Percentiles rank a stretch among this genome's conserved stretches.
These are phyloP conservation scores for Cottoperca gobio DNA, from an alignment of 2,797 vertebrate genomes.

Conservation along the genomic window DNA sequence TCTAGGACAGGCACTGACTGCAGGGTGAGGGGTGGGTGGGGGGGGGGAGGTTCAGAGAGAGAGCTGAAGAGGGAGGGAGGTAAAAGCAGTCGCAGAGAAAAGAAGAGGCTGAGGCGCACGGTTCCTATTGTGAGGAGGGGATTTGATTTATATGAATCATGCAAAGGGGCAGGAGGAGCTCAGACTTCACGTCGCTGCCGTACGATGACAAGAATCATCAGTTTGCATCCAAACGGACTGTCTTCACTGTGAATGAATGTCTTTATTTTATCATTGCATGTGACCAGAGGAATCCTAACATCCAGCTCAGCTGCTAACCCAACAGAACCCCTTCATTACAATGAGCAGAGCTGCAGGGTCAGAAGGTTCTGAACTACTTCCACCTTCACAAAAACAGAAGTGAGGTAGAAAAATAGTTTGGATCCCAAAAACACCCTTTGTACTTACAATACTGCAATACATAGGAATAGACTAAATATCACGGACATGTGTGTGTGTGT, in stretches of 20 bases:
- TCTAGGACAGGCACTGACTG: constrained; percentile 85
- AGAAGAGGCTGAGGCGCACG: constrained; percentile 34
- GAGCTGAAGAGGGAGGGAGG: constrained; percentile 43
- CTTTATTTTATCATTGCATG: too few relatives aligned
- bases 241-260: not conserved
- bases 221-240: not conserved
- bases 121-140: constrained; percentile 54
- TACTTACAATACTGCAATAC: too few relatives aligned
- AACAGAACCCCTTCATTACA: too few relatives aligned
- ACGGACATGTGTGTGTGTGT: too few relatives aligned
- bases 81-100: constrained; percentile 28
- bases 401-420: too few relatives aligned
- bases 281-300: too few relatives aligned
- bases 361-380: too few relatives aligned
- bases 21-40: constrained; percentile 80
- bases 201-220: constrained; percentile 19
- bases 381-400: too few relatives aligned
- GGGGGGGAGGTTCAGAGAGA: constrained; percentile 64
- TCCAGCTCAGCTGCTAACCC: too few relatives aligned
- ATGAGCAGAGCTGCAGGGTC: too few relatives aligned
- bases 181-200: constrained; percentile 9
- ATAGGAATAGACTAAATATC: too few relatives aligned
- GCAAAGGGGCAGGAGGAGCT: constrained; percentile 38
- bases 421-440: too few relatives aligned
- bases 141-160: constrained; percentile 58